Evolutionary conservation across 2,797 vertebrate species (phyloP), one percentile per base, ranked within the genome.

Genomic region (Botia almorhae): DNA sequence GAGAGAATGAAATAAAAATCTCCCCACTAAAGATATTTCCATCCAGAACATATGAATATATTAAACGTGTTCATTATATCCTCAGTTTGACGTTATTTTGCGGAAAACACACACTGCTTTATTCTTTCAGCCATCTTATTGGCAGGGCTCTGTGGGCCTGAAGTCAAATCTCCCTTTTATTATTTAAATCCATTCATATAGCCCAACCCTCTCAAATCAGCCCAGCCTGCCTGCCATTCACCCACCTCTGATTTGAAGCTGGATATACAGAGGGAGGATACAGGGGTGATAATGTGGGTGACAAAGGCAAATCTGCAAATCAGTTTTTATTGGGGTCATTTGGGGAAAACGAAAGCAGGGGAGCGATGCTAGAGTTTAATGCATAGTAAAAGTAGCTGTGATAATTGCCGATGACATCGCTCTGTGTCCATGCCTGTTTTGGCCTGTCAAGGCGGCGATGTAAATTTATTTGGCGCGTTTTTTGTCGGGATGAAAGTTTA

Each of bases 401-500:
- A 90, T 94, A 94, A 94, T 93, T 94, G 93, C 90, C 93, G 91
- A 92, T 93, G 93, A 91, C 92, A 92, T 92, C 89, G 93, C 91
- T 87, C 92, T 94, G 94, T 94, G 94, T 94, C 88, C 89, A 91
- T 88, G 91, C 94, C 93, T 93, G 94, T 81, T 72, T 90, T 91
- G 93, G 95, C 93, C 95, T 96, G 96, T 97, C 96, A 96, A 93
- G 86, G 91, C 93, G 89, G 92, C 94, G 93, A 92, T 96, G 96
- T 95, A 97, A 97, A 97, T 97, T 96, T 96, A 95, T 96, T 95
- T 96, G 96, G 97, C 95, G 93, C 95, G 95, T 97, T 96, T 98
- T 96, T 96, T n/a, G 96, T 97, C 96, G 95, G 93, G 94, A 96
- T 96, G 96, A 96, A 96, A 96, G 95, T 96, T 96, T 95, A 96